phyloP scores from a whole-genome alignment of 1,140 invertebrate species.

The Harpegnathos saltator region DNA sequence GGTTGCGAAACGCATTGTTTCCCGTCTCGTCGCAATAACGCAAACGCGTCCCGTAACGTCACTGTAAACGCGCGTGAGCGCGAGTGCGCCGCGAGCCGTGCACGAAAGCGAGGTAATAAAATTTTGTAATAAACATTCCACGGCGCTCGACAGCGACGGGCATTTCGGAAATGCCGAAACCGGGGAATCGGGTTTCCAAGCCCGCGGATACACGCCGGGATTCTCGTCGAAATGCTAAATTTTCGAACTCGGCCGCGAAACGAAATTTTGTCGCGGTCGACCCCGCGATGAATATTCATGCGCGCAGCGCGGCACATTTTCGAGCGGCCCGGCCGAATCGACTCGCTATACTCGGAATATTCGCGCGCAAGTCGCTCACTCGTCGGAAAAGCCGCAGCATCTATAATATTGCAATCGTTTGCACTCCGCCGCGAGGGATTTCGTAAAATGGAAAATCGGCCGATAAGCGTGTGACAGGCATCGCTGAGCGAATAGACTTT shows the following conservation, averaged over 20 bases:
- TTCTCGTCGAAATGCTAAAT: slow-evolving; percentile 47
- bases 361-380: background rate
- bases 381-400: slow-evolving; percentile 19
- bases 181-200: slow-evolving; percentile 31
- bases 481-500: background rate
- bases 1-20: background rate
- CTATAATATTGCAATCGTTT: slow-evolving; percentile 30
- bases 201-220: slow-evolving; percentile 32
- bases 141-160: background rate
- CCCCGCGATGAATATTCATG: slow-evolving; percentile 37
- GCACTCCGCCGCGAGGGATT: slow-evolving; percentile 2
- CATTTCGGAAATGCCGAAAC: slow-evolving; percentile 65
- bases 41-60: slow-evolving; percentile 26
- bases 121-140: slow-evolving; percentile 66
- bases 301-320: no score
- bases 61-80: background rate
- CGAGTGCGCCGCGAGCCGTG: no score
- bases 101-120: slow-evolving; percentile 49
- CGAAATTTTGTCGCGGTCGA: slow-evolving; percentile 47
- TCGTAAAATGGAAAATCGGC: slow-evolving; percentile 18
- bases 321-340: slow-evolving; percentile 4
- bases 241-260: slow-evolving; percentile 49
- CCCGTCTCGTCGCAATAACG: slow-evolving; percentile 32
- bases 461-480: slow-evolving; percentile 11
- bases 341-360: slow-evolving; percentile 10